These are phyloP conservation scores for Pollenia labialis DNA, from an alignment of 2,888 invertebrate genomes.

Conservation along the genomic window DNA sequence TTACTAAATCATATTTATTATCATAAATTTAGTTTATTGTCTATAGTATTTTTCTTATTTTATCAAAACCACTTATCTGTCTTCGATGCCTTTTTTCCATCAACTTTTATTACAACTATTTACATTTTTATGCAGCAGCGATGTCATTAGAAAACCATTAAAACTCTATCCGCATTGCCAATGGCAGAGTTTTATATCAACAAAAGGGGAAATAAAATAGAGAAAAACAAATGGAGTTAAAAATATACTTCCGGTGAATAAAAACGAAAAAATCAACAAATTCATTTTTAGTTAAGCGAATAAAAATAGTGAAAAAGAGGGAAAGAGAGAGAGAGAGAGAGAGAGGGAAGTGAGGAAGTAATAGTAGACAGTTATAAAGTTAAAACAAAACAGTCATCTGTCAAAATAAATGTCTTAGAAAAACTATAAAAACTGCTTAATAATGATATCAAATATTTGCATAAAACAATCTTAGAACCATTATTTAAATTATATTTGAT, in stretches of 20 bases:
- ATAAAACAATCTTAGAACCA: background rate
- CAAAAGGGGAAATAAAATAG: constrained; percentile 47
- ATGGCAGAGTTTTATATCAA: constrained; percentile 50
- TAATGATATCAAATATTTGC: background rate
- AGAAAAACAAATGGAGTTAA: constrained; percentile 24
- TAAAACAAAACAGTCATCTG: background rate
- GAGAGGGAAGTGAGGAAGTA: background rate
- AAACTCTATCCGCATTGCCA: constrained; percentile 67
- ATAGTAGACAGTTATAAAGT: background rate
- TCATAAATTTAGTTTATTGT: constrained; percentile 38
- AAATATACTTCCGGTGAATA: constrained; percentile 35
- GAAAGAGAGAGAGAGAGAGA: background rate
- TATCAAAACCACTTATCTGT: constrained; percentile 7
- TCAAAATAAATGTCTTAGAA: constrained; percentile 4
- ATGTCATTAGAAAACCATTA: constrained; percentile 67
- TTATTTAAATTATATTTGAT: too few species aligned
- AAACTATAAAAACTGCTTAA: background rate
- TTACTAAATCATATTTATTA: constrained; percentile 23
- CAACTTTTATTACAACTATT: constrained; percentile 32
- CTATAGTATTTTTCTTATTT: constrained; percentile 10
- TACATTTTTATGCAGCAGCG: constrained; percentile 9
- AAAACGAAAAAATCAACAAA: constrained; percentile 23
- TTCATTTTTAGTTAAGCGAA: background rate
- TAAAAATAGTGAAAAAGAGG: too few species aligned
- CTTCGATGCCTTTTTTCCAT: background rate